phyloP scores from a whole-genome alignment of 2,888 invertebrate species.

The Leucophenga montana region DNA sequence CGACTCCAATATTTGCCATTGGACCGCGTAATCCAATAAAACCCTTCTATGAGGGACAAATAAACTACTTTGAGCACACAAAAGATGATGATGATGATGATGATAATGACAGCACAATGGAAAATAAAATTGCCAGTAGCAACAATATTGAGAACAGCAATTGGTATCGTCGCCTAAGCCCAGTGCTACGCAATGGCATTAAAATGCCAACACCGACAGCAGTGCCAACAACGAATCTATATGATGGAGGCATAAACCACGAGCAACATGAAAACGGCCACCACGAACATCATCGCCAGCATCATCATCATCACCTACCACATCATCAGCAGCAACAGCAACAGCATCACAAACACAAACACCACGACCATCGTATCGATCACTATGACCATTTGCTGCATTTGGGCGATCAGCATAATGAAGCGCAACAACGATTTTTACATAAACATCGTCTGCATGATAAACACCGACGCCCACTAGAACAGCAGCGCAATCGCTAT shows the following conservation, averaged over 20 bases:
- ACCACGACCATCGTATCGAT: constrained; percentile 21
- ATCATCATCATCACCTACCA: constrained; percentile 32
- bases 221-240: neutral
- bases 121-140: constrained; percentile 22
- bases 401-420: too few species aligned
- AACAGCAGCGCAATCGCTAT: constrained; percentile 31
- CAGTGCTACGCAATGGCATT: constrained; percentile 59
- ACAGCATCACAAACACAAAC: constrained; percentile 33
- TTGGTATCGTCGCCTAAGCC: constrained; percentile 64
- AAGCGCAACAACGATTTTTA: constrained; percentile 24
- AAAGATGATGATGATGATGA: constrained; percentile 42
- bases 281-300: constrained; percentile 36
- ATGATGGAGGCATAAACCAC: constrained; percentile 18
- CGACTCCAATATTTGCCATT: constrained; percentile 47
- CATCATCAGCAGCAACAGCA: constrained; percentile 23
- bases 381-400: too few species aligned
- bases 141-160: constrained; percentile 57
- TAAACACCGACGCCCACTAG: constrained; percentile 36
- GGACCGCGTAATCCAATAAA: constrained; percentile 47
- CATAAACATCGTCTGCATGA: constrained; percentile 29
- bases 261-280: constrained; percentile 28
- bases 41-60: constrained; percentile 69
- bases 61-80: constrained; percentile 67
- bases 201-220: constrained; percentile 41
- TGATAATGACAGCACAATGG: constrained; percentile 1